Conservation (phyloP, 2,888 invertebrate genomes). For the Lycaena phlaeas region DNA sequence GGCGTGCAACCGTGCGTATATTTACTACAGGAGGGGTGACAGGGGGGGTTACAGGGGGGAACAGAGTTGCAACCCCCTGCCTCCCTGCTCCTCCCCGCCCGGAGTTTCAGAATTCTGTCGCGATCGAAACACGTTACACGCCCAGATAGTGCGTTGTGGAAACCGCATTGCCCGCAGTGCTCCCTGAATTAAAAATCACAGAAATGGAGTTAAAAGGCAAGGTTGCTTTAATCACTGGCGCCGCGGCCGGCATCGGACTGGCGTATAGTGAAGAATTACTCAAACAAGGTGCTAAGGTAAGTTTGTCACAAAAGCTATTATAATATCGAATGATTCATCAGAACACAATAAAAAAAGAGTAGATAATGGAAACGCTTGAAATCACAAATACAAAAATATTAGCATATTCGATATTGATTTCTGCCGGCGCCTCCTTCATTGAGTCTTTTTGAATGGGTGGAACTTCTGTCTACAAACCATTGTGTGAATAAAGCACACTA, state of each 20-base stretch:
- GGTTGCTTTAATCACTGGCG: constrained; percentile 82
- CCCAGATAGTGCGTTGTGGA: constrained; percentile 29
- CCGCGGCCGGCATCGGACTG: constrained; percentile 80
- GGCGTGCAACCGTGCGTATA: constrained; percentile 53
- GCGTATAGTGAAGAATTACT: constrained; percentile 81
- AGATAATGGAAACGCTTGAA: neutral
- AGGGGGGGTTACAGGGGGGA: constrained; percentile 41
- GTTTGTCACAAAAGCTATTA: constrained; percentile 32
- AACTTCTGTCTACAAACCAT: constrained; percentile 34
- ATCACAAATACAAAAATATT: neutral
- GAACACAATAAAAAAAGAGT: neutral
- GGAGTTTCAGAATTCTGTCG: constrained; percentile 35
- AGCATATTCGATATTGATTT: constrained; percentile 47
- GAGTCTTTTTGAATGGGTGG: constrained; percentile 23
- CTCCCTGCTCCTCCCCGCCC: constrained; percentile 27
- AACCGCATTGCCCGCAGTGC: constrained; percentile 44
- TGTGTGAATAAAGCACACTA: constrained; percentile 20
- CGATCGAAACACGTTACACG: constrained; percentile 54
- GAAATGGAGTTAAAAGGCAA: constrained; percentile 82
- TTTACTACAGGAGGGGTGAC: constrained; percentile 54
- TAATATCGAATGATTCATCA: neutral
- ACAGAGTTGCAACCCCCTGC: constrained; percentile 21
- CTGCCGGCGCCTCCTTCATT: constrained; percentile 38
- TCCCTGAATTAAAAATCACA: constrained; percentile 27
- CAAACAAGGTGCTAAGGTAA: constrained; percentile 82